A percentile compares a stretch with the other conserved stretches of the same genome.
Conservation (phyloP, 2,888 invertebrate genomes). For the Leptopilina drosophilae region DNA sequence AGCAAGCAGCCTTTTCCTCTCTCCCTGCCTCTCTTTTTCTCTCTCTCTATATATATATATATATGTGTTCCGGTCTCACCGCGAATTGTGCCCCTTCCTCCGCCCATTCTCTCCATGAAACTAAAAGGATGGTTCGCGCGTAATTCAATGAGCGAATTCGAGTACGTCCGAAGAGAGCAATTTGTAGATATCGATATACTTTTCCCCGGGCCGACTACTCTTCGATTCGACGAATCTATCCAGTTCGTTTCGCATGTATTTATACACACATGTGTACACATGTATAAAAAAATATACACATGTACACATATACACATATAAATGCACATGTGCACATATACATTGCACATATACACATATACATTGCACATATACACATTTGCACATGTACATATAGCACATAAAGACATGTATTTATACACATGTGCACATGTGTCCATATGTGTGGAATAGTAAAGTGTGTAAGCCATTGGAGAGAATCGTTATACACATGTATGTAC, state of each 20-base stretch:
- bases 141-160: slow-evolving; percentile 36
- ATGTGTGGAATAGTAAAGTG: slow-evolving; percentile 43
- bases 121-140: slow-evolving; percentile 28
- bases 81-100: slow-evolving; percentile 11
- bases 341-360: too few species aligned
- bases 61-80: not conserved
- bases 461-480: slow-evolving; percentile 63
- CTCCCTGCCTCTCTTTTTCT: not conserved
- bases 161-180: slow-evolving; percentile 63
- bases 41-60: too few species aligned
- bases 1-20: slow-evolving; percentile 12
- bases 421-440: too few species aligned
- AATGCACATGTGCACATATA: too few species aligned
- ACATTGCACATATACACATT: too few species aligned
- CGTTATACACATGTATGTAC: slow-evolving; percentile 49
- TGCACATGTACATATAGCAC: not conserved
- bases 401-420: too few species aligned
- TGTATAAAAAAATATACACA: too few species aligned
- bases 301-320: too few species aligned
- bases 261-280: too few species aligned
- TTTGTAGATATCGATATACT: slow-evolving; percentile 69
- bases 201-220: slow-evolving; percentile 52
- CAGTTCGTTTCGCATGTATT: too few species aligned
- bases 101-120: not conserved
- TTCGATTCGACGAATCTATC: slow-evolving; percentile 27